Conservation (phyloP, 1,140 invertebrate genomes). For the Diplogasteroides magnus region DNA sequence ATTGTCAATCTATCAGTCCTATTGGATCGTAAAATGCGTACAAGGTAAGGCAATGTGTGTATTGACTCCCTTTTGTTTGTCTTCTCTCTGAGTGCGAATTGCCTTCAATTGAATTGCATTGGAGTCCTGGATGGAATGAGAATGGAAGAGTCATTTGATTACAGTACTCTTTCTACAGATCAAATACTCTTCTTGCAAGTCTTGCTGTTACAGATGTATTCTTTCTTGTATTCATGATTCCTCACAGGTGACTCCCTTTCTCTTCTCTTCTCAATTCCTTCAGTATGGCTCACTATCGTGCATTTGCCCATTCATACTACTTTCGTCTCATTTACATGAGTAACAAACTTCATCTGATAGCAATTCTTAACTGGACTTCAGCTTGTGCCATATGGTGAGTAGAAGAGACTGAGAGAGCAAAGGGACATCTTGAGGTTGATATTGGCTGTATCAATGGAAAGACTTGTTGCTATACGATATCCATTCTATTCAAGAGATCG, state of each 20-base stretch:
- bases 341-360: slow-evolving; percentile 33
- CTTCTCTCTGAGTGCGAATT: too few relatives aligned
- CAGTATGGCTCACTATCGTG: slow-evolving; percentile 29
- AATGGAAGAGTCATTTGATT: neutral
- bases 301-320: slow-evolving; percentile 25
- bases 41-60: slow-evolving; percentile 14
- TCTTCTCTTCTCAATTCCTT: neutral
- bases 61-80: too few relatives aligned
- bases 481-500: slow-evolving; percentile 13
- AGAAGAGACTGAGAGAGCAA: too few relatives aligned
- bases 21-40: slow-evolving; percentile 25
- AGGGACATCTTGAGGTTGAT: slow-evolving; percentile 36
- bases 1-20: slow-evolving; percentile 34
- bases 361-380: slow-evolving; percentile 32
- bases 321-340: slow-evolving; percentile 32
- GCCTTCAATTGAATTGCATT: neutral
- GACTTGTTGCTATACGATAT: slow-evolving; percentile 33
- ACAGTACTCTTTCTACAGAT: slow-evolving; percentile 22
- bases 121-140: neutral
- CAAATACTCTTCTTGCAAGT: slow-evolving; percentile 30
- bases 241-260: slow-evolving; percentile 11
- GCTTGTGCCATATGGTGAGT: slow-evolving; percentile 35
- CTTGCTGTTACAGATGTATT: slow-evolving; percentile 34
- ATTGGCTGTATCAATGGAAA: slow-evolving; percentile 31
- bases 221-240: slow-evolving; percentile 36